Conservation (phyloP, 53 echinoderm and acorn worm species). For the Zoroaster sp. region DNA sequence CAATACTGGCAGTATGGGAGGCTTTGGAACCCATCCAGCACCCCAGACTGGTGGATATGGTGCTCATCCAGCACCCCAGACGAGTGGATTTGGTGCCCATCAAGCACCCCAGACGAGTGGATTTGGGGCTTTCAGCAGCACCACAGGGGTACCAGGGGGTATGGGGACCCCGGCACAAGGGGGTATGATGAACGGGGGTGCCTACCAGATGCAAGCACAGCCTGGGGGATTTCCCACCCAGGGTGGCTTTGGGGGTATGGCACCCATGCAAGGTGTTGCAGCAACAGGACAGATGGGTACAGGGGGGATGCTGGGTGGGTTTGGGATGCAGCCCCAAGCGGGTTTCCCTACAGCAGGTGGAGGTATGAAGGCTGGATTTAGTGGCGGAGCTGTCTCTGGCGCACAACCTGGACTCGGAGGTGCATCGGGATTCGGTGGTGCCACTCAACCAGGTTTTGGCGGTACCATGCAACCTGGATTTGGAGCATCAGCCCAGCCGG, state of each 20-base stretch:
- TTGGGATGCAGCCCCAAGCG: slow-evolving; percentile 39
- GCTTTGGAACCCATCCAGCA: slow-evolving; percentile 12
- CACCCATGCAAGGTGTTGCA: slow-evolving; percentile 1
- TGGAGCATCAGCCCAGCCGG: slow-evolving; percentile 24
- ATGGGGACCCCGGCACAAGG: slow-evolving; percentile 44
- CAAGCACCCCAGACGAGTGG: slow-evolving; percentile 3
- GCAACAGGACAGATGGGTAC: slow-evolving; percentile 41
- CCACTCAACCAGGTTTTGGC: background rate
- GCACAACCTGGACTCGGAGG: slow-evolving; percentile 1
- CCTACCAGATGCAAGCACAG: slow-evolving; percentile 26
- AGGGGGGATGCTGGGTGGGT: slow-evolving; percentile 27
- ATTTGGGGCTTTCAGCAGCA: slow-evolving; percentile 8
- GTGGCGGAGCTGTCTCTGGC: slow-evolving; percentile 19
- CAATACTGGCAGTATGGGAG: slow-evolving; percentile 9
- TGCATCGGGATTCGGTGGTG: background rate
- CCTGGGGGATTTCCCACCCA: slow-evolving; percentile 16
- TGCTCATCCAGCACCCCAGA: slow-evolving; percentile 10
- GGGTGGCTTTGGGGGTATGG: slow-evolving; percentile 5
- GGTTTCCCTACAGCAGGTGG: background rate
- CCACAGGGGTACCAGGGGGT: background rate
- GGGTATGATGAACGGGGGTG: slow-evolving; percentile 54
- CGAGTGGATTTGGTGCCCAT: slow-evolving; percentile 6
- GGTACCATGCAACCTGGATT: slow-evolving; percentile 15
- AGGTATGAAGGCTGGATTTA: slow-evolving; percentile 5
- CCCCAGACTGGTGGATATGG: slow-evolving; percentile 26